Conservation (phyloP, 64 coral and sea anemone species). For the Stylophora pistillata region DNA sequence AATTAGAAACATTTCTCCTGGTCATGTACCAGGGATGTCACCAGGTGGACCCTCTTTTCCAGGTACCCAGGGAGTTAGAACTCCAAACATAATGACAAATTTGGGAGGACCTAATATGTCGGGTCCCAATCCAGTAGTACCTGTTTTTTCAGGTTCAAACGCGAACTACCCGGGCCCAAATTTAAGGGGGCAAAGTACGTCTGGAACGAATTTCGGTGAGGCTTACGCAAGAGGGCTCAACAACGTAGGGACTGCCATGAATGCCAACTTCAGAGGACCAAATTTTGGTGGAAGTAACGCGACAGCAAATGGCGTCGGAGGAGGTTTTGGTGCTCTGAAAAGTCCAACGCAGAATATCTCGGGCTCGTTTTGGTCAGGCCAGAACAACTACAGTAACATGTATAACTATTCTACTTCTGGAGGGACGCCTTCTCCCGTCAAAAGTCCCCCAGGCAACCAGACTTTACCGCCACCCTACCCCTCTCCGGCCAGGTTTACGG, state of each 20-base stretch:
- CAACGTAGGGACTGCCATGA: not conserved
- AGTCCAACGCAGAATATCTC: not conserved
- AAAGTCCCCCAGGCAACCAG: not conserved
- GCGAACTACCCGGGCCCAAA: not conserved
- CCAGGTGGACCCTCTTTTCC: not conserved
- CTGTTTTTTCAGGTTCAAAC: not conserved
- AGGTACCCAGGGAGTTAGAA: not conserved
- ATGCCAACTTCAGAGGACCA: not conserved
- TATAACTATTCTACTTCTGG: conserved; percentile 10
- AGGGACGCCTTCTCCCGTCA: not conserved
- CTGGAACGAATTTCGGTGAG: conserved; percentile 5
- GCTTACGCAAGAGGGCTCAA: not conserved
- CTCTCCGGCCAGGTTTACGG: not conserved
- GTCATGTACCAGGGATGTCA: not conserved
- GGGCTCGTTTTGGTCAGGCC: conserved; percentile 11
- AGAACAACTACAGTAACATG: conserved; percentile 30
- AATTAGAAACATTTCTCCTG: not conserved
- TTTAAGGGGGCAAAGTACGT: not conserved
- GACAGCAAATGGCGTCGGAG: not conserved
- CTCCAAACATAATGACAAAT: conserved; percentile 9
- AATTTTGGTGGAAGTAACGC: conserved; percentile 10
- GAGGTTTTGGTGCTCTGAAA: conserved; percentile 3
- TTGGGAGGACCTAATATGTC: not conserved
- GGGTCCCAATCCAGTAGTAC: too few species aligned
- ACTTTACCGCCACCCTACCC: conserved; percentile 26